Percentiles rank a stretch among this genome's conserved stretches.
Conservation (phyloP, 1,140 invertebrate species). For the Physella acuta region DNA sequence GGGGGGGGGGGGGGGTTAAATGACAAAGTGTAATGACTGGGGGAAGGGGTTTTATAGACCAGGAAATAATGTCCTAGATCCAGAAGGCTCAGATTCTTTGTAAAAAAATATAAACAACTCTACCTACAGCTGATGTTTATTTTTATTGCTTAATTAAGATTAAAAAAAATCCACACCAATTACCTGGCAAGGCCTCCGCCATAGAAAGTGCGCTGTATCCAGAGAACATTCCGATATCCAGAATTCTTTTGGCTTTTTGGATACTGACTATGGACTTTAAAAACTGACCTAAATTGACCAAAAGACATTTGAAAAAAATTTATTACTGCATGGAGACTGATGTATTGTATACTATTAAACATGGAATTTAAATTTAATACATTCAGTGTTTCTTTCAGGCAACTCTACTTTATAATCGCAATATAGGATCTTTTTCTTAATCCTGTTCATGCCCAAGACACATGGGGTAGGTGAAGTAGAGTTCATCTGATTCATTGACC, state of each 20-base stretch:
- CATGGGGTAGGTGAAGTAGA: too few species aligned
- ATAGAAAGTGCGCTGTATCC: constrained; percentile 43
- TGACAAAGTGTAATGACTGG: background rate
- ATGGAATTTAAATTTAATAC: too few species aligned
- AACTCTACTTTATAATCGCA: too few species aligned
- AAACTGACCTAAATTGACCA: constrained; percentile 33
- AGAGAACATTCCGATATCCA: constrained; percentile 47
- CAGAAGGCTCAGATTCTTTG: background rate
- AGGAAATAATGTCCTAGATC: background rate
- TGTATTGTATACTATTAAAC: too few species aligned
- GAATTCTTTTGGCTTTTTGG: constrained; percentile 36
- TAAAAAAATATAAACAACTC: background rate
- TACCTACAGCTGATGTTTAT: background rate
- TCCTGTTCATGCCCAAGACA: too few species aligned
- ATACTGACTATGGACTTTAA: constrained; percentile 38
- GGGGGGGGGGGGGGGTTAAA: background rate
- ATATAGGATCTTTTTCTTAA: too few species aligned
- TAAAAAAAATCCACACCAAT: too few species aligned
- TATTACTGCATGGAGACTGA: too few species aligned
- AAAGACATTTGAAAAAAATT: too few species aligned
- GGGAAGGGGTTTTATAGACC: background rate
- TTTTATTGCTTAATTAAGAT: too few species aligned
- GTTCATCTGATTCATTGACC: too few species aligned
- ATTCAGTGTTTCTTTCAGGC: too few species aligned
- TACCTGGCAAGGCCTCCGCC: constrained; percentile 44